Evolutionary conservation across 2,797 vertebrate species (phyloP).

Genomic region (Hybognathus amarus): DNA sequence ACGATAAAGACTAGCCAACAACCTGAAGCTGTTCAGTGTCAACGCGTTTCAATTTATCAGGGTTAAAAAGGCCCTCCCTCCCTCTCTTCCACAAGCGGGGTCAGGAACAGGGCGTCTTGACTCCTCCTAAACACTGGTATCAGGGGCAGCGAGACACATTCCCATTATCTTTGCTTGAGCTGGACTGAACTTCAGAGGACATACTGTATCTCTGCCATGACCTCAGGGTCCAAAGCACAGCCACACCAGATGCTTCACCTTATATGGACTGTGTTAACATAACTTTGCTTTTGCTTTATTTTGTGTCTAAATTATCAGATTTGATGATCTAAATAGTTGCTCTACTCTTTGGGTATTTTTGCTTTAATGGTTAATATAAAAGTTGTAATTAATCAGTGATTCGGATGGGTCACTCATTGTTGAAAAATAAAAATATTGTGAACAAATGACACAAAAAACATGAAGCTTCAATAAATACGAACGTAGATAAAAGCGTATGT

Average conservation of each 20-base stretch:
- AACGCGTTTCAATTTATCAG: slow-evolving; percentile 38
- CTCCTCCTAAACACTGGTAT: slow-evolving; percentile 34
- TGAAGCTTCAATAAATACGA: not conserved
- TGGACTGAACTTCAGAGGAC: slow-evolving; percentile 18
- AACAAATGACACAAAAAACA: not conserved
- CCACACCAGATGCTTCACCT: slow-evolving; percentile 10
- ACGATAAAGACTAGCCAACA: slow-evolving; percentile 37
- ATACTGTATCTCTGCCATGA: slow-evolving; percentile 14
- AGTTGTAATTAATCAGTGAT: not conserved
- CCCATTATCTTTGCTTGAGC: slow-evolving; percentile 38
- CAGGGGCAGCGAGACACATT: slow-evolving; percentile 4
- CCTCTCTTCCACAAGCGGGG: not conserved
- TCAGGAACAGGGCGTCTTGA: slow-evolving; percentile 31
- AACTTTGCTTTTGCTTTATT: not conserved
- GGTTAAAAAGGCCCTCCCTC: slow-evolving; percentile 23
- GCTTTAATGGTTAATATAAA: not conserved
- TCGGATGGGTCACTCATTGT: not conserved
- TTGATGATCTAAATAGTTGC: not conserved
- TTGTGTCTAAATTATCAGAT: not conserved
- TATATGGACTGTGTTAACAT: slow-evolving; percentile 9
- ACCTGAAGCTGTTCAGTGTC: slow-evolving; percentile 50
- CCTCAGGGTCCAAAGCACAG: slow-evolving; percentile 1
- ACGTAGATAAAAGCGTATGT: not conserved
- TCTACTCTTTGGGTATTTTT: not conserved
- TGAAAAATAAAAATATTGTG: not conserved